Percentiles rank a stretch among this genome's conserved stretches.
Evolutionary conservation across 1,140 invertebrate species (phyloP).

Genomic region (Ridgeia piscesae): DNA sequence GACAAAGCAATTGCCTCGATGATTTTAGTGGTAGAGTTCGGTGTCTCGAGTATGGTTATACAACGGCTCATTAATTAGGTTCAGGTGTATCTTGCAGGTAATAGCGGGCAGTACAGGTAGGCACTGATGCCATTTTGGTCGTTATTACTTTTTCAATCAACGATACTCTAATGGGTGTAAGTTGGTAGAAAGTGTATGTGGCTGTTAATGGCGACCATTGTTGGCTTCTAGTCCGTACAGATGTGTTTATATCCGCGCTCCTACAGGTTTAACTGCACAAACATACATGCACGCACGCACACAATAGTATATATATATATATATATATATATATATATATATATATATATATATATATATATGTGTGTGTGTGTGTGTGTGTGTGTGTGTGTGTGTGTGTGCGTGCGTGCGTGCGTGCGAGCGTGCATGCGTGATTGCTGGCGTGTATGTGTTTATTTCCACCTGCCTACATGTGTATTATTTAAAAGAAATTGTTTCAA

Average conservation of each 20-base stretch:
- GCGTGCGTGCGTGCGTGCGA: conserved; percentile 1
- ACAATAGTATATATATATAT: too few relatives aligned
- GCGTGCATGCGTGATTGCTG: background rate
- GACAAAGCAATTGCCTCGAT: background rate
- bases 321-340: too few relatives aligned
- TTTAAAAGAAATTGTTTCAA: background rate
- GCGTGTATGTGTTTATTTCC: background rate
- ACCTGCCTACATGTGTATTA: background rate
- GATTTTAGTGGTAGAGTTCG: background rate
- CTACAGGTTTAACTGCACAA: too few relatives aligned
- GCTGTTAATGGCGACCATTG: background rate
- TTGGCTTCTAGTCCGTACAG: background rate
- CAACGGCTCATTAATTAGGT: background rate
- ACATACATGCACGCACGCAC: too few relatives aligned
- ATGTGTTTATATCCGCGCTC: background rate
- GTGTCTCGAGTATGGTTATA: background rate
- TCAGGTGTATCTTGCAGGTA: background rate
- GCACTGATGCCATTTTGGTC: background rate
- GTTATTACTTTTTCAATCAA: background rate
- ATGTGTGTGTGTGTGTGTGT: conserved; percentile 10
- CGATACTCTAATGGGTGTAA: background rate
- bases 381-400: conserved; percentile 2
- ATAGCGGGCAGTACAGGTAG: background rate
- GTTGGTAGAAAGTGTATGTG: background rate
- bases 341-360: too few relatives aligned